Base-by-base conservation (phyloP, 1,140 invertebrate species). In the Idris sp. region DNA sequence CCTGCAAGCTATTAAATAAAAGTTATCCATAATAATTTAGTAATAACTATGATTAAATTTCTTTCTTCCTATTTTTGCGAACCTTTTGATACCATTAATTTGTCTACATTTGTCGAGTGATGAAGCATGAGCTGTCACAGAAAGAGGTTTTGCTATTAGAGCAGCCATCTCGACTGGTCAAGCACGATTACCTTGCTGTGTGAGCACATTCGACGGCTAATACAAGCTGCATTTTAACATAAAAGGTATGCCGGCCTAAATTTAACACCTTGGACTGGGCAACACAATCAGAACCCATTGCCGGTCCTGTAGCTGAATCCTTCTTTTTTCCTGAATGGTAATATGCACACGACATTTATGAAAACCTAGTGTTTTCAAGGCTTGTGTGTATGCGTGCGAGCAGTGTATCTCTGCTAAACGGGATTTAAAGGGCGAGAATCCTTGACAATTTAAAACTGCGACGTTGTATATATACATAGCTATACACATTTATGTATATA, bases 141-240 rank as follows among this genome's bases (percentile, higher is more conserved):
- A 44, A 61, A 61, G 43, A 61, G 56, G 58, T 61, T 46, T 31
- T 49, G 26, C 28, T 38, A 61, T 61, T 49, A 49, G 33, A 49
- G 44, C 58, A 30, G 43, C 40, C 48, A 43, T 61, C 58, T 49
- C 49, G 56, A 61, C 56, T 61, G 43, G 54, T 59, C 54, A 59
- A 59, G 40, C 41, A 44, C 44, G 54, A 48, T 59, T 59, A 46
- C 31, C 41, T 38, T 26, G 43, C 41, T 36, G 15, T 15, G 54
- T 48, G 36, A 46, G 54, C 31, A 58, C 41, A 58, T 58, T 43
- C 41, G 54, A 44, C 54, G 18, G 28, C 54, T 44, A 36, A 58
- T 58, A 44, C 54, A 58, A 58, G 54, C 54, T 58, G 54, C 54
- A 30, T 58, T 58, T 58, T 46, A 58, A 43, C 54, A 58, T 46